Conservation (phyloP, 2,113 vertebrate genomes). For the Thamnophis sirtalis region DNA sequence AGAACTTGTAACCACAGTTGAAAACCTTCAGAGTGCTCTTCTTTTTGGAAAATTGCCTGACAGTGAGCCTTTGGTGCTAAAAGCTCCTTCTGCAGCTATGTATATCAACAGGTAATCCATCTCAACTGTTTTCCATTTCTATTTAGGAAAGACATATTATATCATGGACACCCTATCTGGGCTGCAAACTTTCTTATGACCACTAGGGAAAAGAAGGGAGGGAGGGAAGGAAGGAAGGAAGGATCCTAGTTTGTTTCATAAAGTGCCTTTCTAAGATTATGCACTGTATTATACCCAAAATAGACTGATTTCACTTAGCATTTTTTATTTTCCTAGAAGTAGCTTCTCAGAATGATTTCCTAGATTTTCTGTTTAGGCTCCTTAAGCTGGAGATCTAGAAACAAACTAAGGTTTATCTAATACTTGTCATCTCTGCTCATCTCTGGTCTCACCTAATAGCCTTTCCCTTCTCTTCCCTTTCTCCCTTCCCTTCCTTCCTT, state of each 20-base stretch:
- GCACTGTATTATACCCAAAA: background rate
- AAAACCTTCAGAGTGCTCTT: conserved; percentile 80
- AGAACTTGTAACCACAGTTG: conserved; percentile 71
- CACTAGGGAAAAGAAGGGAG: background rate
- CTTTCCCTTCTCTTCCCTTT: background rate
- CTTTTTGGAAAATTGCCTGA: conserved; percentile 73
- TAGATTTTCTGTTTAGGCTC: background rate
- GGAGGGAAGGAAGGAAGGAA: background rate
- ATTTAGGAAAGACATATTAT: background rate
- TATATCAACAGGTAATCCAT: conserved; percentile 85
- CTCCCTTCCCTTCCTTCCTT: background rate
- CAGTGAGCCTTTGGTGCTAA: conserved; percentile 71
- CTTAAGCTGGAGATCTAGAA: background rate
- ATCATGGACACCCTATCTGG: background rate
- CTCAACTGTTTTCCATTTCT: background rate
- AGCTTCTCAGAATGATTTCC: background rate
- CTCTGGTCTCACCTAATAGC: background rate
- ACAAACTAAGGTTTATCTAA: background rate
- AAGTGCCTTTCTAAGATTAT: background rate
- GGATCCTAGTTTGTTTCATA: background rate
- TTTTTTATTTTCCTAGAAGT: background rate
- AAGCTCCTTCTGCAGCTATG: conserved; percentile 74
- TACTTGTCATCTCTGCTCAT: background rate
- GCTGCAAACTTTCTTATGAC: background rate
- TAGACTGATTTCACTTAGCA: background rate